phyloP scores from a whole-genome alignment of 2,888 invertebrate genomes.

The Tipula confusa region DNA sequence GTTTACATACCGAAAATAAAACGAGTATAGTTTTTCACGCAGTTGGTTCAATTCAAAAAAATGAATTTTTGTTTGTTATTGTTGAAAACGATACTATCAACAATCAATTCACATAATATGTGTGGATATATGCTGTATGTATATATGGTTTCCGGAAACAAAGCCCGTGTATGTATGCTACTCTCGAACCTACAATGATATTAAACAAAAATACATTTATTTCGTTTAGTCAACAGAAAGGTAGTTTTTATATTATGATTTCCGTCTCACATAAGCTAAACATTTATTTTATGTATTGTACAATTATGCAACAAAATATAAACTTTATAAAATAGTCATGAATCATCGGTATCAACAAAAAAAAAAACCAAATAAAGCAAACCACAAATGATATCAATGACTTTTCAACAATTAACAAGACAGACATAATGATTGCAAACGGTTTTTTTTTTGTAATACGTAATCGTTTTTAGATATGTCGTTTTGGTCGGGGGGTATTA shows the following conservation, averaged over 20 bases:
- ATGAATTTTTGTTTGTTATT: background rate
- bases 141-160: background rate
- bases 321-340: background rate
- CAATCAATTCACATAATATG: background rate
- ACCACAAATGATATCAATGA: background rate
- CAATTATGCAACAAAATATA: background rate
- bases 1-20: background rate
- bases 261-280: background rate
- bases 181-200: background rate
- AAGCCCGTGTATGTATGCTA: background rate
- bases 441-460: background rate
- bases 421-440: background rate
- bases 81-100: background rate
- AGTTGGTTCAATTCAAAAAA: background rate
- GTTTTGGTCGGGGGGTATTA: background rate
- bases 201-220: background rate
- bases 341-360: background rate
- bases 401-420: background rate
- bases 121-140: background rate
- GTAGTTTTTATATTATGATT: background rate
- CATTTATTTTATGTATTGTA: background rate
- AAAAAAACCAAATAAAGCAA: background rate
- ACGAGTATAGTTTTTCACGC: background rate
- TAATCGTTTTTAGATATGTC: background rate
- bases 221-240: background rate